Percentiles rank a stretch among this genome's conserved stretches.
These are phyloP conservation scores for Ailurus styani DNA, from an alignment of 2,113 vertebrate species.

Conservation along the genomic window DNA sequence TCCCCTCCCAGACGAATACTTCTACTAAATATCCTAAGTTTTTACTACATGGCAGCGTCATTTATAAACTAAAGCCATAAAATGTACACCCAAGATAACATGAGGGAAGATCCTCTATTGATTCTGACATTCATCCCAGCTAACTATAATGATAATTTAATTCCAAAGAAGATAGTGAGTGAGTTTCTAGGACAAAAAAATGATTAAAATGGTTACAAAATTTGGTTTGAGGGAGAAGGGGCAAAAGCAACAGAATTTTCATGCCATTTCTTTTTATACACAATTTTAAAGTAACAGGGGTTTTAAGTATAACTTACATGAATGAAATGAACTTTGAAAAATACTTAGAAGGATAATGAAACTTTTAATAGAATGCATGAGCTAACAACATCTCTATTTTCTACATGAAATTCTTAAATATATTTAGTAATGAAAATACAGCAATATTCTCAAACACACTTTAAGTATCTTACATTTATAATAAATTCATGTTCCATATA, in stretches of 20 bases:
- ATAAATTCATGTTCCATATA: neutral
- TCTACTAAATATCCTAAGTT: neutral
- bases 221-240: neutral
- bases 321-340: constrained; percentile 31
- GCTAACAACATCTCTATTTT: neutral
- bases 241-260: neutral
- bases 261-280: neutral
- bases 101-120: neutral
- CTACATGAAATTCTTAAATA: neutral
- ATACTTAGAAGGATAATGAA: constrained; percentile 22
- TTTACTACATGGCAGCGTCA: neutral
- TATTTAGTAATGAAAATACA: constrained; percentile 36
- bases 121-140: neutral
- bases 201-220: neutral
- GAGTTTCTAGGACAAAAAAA: neutral
- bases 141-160: neutral
- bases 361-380: neutral
- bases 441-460: neutral
- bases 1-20: neutral
- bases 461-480: constrained; percentile 17
- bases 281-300: neutral
- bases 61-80: constrained; percentile 23
- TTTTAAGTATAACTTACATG: neutral
- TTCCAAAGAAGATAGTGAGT: neutral
- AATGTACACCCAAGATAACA: neutral